Conservation (phyloP, 2,113 vertebrate species). For the Pelusios castaneus region DNA sequence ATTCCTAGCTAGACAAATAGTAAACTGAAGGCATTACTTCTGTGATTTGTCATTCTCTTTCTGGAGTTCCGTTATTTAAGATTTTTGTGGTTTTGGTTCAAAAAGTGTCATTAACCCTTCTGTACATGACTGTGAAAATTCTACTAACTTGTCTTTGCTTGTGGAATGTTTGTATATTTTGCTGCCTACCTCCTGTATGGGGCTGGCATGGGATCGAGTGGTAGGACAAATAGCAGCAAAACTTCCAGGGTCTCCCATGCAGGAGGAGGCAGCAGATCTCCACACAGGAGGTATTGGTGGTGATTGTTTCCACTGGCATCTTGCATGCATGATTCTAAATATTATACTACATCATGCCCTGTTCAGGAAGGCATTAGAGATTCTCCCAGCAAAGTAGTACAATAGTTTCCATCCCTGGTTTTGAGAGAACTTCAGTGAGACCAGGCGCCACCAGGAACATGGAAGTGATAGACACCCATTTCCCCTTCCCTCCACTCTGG, state of each 20-base stretch:
- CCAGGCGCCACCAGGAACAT: too few species aligned
- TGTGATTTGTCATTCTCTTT: rapidly evolving
- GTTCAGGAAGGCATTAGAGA: not conserved
- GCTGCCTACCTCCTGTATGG: not conserved
- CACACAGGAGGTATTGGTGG: rapidly evolving
- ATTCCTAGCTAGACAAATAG: not conserved
- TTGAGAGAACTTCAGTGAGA: too few species aligned
- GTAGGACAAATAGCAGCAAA: not conserved
- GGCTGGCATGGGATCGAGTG: not conserved
- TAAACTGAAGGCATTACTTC: slow-evolving; percentile 1
- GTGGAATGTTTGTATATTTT: rapidly evolving
- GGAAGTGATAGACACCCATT: too few species aligned
- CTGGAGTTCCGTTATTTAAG: too few species aligned
- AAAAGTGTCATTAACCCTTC: not conserved
- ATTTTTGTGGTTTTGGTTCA: not conserved
- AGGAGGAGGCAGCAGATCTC: rapidly evolving
- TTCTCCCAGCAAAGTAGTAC: rapidly evolving
- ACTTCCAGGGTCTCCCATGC: not conserved
- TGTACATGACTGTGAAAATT: not conserved
- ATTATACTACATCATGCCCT: not conserved
- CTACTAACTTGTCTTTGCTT: not conserved
- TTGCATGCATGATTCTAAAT: not conserved
- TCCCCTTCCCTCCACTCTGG: too few species aligned
- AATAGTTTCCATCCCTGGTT: rapidly evolving
- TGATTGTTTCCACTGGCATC: not conserved